A percentile compares a stretch with the other conserved stretches of the same genome.
Conservation (phyloP, 2,888 invertebrate genomes). For the Sesamia inferens region DNA sequence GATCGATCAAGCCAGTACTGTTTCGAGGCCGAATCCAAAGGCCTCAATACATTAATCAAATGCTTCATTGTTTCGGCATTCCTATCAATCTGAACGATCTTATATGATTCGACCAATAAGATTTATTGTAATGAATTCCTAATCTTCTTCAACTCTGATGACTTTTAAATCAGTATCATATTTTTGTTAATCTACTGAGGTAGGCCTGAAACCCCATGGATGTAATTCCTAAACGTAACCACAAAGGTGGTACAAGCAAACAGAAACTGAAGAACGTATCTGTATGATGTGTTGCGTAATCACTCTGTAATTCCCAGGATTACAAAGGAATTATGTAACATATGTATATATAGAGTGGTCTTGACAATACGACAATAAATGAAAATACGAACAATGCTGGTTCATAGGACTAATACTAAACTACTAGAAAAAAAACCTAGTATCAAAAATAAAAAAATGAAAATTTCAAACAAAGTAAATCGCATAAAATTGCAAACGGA, state of each 20-base stretch:
- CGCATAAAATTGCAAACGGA: no score
- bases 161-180: neutral
- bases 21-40: slow-evolving; percentile 46
- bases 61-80: slow-evolving; percentile 40
- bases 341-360: no score
- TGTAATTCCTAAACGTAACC: neutral
- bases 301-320: neutral
- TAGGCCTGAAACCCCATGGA: neutral
- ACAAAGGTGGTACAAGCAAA: neutral
- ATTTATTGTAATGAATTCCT: slow-evolving; percentile 13
- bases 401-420: no score
- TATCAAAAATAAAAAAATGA: no score
- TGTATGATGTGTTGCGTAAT: neutral
- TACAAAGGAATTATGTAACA: no score
- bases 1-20: slow-evolving; percentile 47
- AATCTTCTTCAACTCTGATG: neutral
- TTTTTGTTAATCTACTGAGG: neutral
- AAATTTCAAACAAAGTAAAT: no score
- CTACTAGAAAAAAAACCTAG: no score
- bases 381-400: no score
- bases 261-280: neutral
- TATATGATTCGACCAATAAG: neutral
- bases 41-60: slow-evolving; percentile 47
- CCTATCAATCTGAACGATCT: slow-evolving; percentile 13
- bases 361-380: no score